phyloP scores from a whole-genome alignment of 2,113 vertebrate species.

The Esox niger region DNA sequence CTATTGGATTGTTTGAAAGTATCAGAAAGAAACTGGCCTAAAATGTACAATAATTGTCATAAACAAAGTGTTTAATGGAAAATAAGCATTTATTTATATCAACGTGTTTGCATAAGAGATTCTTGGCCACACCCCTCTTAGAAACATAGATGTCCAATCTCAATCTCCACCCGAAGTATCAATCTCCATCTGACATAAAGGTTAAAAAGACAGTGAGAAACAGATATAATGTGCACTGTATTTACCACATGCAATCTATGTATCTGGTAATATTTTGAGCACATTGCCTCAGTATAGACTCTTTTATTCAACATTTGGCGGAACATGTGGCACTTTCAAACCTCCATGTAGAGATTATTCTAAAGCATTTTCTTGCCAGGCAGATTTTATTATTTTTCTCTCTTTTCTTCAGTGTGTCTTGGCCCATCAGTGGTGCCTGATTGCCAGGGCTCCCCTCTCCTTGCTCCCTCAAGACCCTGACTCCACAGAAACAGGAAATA shows the following conservation, averaged over 20 bases:
- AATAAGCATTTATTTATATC: not conserved
- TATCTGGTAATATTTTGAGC: conserved; percentile 32
- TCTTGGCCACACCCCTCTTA: too few relatives aligned
- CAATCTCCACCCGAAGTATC: too few relatives aligned
- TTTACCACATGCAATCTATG: too few relatives aligned
- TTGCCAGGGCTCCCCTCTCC: conserved; percentile 72
- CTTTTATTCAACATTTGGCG: conserved; percentile 48
- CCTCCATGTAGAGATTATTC: conserved; percentile 69
- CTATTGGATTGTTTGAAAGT: not conserved
- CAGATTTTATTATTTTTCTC: conserved; percentile 63
- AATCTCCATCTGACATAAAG: too few relatives aligned
- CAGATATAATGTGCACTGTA: too few relatives aligned
- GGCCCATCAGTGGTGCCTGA: conserved; percentile 64
- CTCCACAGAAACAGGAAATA: conserved; percentile 83
- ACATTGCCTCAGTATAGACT: conserved; percentile 56
- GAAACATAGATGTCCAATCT: too few relatives aligned
- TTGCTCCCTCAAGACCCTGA: conserved; percentile 72
- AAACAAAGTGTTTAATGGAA: too few relatives aligned
- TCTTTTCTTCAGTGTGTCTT: conserved; percentile 72
- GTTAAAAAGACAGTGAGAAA: too few relatives aligned
- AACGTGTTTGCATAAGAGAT: too few relatives aligned
- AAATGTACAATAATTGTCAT: too few relatives aligned
- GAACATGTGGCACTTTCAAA: conserved; percentile 55
- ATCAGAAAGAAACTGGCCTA: conserved; percentile 18
- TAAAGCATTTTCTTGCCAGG: conserved; percentile 62